Percentiles rank a stretch among this genome's conserved stretches.
These are phyloP conservation scores for Opisthograptis luteolata DNA, from an alignment of 2,888 invertebrate species.

Conservation along the genomic window DNA sequence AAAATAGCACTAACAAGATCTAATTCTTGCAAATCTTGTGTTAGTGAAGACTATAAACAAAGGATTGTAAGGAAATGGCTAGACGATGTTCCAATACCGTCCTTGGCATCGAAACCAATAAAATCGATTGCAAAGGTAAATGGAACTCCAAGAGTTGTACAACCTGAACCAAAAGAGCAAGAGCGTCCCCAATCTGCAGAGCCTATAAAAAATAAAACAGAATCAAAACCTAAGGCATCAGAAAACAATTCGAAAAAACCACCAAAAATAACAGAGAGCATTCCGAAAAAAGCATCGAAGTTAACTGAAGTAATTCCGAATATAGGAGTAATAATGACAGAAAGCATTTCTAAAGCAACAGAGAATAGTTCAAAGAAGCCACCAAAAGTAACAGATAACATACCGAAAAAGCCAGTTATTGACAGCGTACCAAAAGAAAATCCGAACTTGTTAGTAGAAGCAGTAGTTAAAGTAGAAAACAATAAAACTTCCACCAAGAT, in stretches of 20 bases:
- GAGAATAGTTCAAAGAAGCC: constrained; percentile 12
- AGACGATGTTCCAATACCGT: constrained; percentile 86
- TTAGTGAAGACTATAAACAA: constrained; percentile 87
- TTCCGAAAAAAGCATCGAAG: constrained; percentile 37
- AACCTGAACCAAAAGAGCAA: constrained; percentile 56
- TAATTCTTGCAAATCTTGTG: constrained; percentile 83
- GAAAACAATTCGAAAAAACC: constrained; percentile 10
- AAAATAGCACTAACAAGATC: constrained; percentile 68
- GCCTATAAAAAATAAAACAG: constrained; percentile 39
- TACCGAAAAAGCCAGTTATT: constrained; percentile 21
- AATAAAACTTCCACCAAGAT: constrained; percentile 15
- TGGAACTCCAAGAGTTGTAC: constrained; percentile 68
- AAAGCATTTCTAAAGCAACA: constrained; percentile 20
- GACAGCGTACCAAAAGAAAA: constrained; percentile 28
- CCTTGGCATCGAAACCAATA: constrained; percentile 47
- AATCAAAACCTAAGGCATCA: constrained; percentile 35
- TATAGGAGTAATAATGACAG: constrained; percentile 16
- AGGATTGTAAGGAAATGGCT: constrained; percentile 91
- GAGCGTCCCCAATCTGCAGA: constrained; percentile 44
- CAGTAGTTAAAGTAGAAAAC: constrained; percentile 24
- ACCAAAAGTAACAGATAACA: constrained; percentile 3
- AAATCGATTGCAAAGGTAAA: constrained; percentile 74
- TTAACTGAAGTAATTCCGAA: constrained; percentile 24
- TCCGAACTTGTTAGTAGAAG: constrained; percentile 25
- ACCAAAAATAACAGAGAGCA: constrained; percentile 35